Base-by-base conservation (phyloP, 2,797 vertebrate genomes). In the Catostomus latipinnis region DNA sequence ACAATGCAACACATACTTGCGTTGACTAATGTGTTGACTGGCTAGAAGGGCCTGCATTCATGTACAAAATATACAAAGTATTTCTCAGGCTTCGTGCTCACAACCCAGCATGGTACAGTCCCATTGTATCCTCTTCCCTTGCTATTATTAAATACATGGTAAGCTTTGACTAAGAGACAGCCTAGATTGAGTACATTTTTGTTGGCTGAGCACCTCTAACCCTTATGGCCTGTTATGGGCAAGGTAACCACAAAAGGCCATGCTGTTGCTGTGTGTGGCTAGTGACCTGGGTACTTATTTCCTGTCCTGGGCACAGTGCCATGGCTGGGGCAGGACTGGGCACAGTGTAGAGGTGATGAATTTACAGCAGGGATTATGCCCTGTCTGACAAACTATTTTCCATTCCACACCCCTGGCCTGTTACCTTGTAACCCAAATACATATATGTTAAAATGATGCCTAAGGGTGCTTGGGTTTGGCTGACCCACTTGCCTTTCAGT, bases 221-320 rank as follows among this genome's bases (percentile, higher is more conserved):
- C 76, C 74, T 22, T 83, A 84, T 34, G 34, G 34, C 34, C 34
- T 4, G 4, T 34, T 34, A 4, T 82, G 66, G 71, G 68, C 86
- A 80, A 83, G 75, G 22, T 58, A 82, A 70, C 87, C 85, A 90
- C 85, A 90, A 91, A 91, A 90, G 86, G 80, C 84, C 85, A 80
- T 86, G 87, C 87, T 92, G 88, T 88, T 84, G 85, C 80, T 76
- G 81, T 87, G 71, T 58, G 79, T 84, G 85, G 81, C 73, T 84
- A 82, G 81, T 60, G 90, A 88, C 90, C 86, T 91, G 89, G 91
- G 91, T 88, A 45, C 66, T 88, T 91, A 91, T 91, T 46, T 69
- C 90, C 89, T 88, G 87, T 82, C 79, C 86, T 83, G 87, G 91
- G 87, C 86, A 83, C 63, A 54, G 81, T n/a, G 78, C 81, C 82